Conservation (phyloP, 2,797 vertebrate species). For the Galago senegalensis region DNA sequence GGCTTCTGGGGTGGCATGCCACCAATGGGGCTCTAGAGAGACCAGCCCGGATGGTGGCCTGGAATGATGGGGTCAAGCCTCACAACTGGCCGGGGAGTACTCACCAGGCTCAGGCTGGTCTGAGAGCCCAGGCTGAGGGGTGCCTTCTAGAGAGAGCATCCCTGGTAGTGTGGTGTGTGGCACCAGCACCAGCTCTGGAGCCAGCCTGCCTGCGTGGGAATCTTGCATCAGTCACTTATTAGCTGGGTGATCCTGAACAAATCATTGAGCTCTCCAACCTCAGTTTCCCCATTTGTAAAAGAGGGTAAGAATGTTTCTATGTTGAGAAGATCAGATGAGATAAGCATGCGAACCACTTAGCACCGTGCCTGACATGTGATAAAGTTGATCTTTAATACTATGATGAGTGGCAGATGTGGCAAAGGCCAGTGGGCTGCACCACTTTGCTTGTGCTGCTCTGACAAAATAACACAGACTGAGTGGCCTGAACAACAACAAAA, state of each 20-base stretch:
- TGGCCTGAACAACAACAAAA: not conserved
- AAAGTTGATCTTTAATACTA: not conserved
- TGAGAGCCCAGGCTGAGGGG: not conserved
- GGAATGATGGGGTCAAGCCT: fast-evolving
- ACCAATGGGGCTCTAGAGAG: not conserved
- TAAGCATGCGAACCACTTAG: not conserved
- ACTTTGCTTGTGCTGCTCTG: not conserved
- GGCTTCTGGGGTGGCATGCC: not conserved
- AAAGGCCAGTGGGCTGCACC: not conserved
- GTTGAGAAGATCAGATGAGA: not conserved
- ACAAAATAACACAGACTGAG: not conserved
- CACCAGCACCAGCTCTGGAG: not conserved
- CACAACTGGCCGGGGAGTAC: not conserved
- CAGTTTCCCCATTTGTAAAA: not conserved
- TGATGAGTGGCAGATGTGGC: not conserved
- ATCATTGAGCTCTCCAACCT: not conserved
- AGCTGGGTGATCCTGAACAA: not conserved
- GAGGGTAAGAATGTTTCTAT: not conserved
- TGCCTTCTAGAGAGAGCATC: not conserved
- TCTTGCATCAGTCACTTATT: not conserved
- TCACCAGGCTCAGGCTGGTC: not conserved
- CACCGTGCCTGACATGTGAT: not conserved
- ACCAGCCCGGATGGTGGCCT: not conserved
- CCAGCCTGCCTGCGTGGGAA: not conserved
- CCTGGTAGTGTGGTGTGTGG: not conserved